These are phyloP conservation scores for Tolypeutes matacus DNA, from an alignment of 2,797 vertebrate genomes.

Conservation along the genomic window DNA sequence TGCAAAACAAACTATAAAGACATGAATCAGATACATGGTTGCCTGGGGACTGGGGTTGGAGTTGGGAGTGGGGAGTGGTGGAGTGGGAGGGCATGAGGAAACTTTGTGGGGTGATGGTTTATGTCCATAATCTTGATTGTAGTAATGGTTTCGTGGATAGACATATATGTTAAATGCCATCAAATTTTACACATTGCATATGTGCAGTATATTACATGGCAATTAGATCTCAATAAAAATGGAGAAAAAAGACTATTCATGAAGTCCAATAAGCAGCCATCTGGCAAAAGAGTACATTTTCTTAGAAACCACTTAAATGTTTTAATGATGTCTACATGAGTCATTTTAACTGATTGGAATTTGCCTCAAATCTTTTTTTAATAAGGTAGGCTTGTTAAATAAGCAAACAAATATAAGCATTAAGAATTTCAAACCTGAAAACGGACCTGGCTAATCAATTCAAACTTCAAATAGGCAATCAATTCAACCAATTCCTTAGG, in stretches of 20 bases:
- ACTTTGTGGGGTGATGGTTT: not conserved
- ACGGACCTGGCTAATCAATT: not conserved
- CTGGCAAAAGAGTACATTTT: not conserved
- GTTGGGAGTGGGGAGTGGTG: too few species aligned
- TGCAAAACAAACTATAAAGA: not conserved
- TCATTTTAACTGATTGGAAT: not conserved
- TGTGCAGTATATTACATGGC: not conserved
- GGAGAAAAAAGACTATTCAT: not conserved
- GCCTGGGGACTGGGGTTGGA: not conserved
- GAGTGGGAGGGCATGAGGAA: not conserved
- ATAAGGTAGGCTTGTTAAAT: not conserved
- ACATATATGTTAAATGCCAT: not conserved
- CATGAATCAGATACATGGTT: not conserved
- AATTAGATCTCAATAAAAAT: not conserved
- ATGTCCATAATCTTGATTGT: not conserved
- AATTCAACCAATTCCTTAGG: not conserved
- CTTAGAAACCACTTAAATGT: not conserved
- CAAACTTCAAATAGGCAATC: not conserved
- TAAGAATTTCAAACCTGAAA: not conserved
- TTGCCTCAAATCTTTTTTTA: not conserved
- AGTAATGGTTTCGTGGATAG: not conserved
- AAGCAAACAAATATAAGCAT: not conserved
- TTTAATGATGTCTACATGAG: not conserved
- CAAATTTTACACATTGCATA: not conserved
- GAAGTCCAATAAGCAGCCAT: not conserved